Evolutionary conservation across 2,888 invertebrate genomes (phyloP), one percentile per base, ranked within the genome.

Genomic region (Copidosoma aretas): DNA sequence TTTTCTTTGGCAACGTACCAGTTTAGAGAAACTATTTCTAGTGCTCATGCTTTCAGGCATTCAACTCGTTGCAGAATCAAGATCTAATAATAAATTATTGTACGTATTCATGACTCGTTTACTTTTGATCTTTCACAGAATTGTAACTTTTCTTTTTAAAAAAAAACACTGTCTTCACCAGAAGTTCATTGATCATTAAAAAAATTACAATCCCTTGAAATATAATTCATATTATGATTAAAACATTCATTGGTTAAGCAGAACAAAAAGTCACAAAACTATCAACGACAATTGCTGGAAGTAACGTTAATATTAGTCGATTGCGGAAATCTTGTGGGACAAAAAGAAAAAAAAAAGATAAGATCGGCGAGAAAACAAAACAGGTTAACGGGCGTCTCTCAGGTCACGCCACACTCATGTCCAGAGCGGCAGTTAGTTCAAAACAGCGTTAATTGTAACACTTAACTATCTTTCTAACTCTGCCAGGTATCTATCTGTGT

Each of bases 281-380:
- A 68, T 25, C 12, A 32, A 10, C 14, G 25, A 25, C 25, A 21
- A 14, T 24, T 39, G 56, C 56, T 51, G 52, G 22, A 52, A 67
- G 56, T 60, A 21, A 60, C 25, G 19, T 54, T 32, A n/a, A n/a
- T n/a, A 53, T 71, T 71, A 71, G 62, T 67, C 14, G 56, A 46
- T 65, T 56, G 59, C 59, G 67, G 65, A 60, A 71, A 62, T 41
- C n/a, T 49, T 49, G 15, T n/a, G 10, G 10, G 41, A 17, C 41
- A 22, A 64, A 64, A 64, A 64, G 24, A 15, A 25, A 17, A 25
- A 10, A 24, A 10, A 43, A 61, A 67, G 25, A 19, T 59, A 32
- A 32, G 43, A n/a, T n/a, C n/a, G n/a, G n/a, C n/a, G n/a, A n/a
- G 3, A 10, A 52, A 46, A 46, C 43, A 46, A 46, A 46, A 46